Evolutionary conservation across 2,888 invertebrate genomes (phyloP).

Genomic region (Dusona sp.): DNA sequence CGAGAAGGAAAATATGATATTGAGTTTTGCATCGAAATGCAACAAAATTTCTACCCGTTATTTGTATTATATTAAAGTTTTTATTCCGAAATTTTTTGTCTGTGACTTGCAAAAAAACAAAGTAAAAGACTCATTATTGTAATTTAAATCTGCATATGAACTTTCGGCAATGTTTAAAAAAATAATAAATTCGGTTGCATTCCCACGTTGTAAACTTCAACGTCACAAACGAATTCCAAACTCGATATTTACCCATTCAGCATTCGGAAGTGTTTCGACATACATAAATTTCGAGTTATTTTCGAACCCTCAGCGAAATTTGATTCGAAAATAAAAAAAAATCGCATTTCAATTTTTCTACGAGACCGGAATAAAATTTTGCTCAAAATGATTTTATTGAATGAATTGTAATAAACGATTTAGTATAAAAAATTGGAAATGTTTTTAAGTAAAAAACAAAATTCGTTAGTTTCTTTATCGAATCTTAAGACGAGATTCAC

Average conservation of each 20-base stretch:
- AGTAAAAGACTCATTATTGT: too few relatives aligned
- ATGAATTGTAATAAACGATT: not conserved
- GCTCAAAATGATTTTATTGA: not conserved
- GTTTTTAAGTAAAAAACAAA: not conserved
- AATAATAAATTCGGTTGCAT: not conserved
- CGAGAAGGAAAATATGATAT: not conserved
- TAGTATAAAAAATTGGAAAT: not conserved
- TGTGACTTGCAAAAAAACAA: not conserved
- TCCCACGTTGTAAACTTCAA: not conserved
- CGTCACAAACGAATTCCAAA: not conserved
- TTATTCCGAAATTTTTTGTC: not conserved
- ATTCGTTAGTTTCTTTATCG: not conserved
- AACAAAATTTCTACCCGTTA: too few relatives aligned
- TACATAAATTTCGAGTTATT: not conserved
- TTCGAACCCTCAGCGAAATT: not conserved
- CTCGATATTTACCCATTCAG: not conserved
- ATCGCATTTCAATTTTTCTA: not conserved
- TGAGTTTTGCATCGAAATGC: not conserved
- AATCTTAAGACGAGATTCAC: not conserved
- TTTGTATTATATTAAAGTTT: not conserved
- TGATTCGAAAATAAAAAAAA: not conserved
- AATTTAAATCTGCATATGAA: too few relatives aligned
- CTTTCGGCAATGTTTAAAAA: not conserved
- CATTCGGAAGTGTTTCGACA: not conserved
- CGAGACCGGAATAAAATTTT: not conserved